These are phyloP conservation scores for Ctenicera cuprea DNA, from an alignment of 2,888 invertebrate species.

Conservation along the genomic window DNA sequence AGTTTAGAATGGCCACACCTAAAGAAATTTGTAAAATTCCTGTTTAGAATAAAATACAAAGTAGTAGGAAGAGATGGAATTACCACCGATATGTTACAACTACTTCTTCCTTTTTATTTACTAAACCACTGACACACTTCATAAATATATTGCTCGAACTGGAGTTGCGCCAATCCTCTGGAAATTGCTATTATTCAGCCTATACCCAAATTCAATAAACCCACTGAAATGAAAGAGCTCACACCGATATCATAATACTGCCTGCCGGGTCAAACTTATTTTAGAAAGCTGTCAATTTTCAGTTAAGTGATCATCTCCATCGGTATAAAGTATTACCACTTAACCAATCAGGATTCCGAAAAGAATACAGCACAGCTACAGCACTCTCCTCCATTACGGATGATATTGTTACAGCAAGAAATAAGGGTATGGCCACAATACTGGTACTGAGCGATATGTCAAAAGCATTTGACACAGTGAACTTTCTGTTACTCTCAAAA, in stretches of 20 bases:
- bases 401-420: not conserved
- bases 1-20: not conserved
- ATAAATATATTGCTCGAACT: not conserved
- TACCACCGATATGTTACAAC: not conserved
- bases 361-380: not conserved
- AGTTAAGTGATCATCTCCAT: not conserved
- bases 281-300: too few relatives aligned
- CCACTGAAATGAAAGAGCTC: not conserved
- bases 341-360: not conserved
- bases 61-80: not conserved
- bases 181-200: not conserved
- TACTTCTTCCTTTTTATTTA: not conserved
- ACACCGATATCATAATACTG: not conserved
- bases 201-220: not conserved
- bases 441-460: not conserved
- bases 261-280: not conserved
- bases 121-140: not conserved
- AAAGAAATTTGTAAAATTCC: not conserved
- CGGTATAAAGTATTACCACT: not conserved
- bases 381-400: not conserved
- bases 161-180: not conserved
- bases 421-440: not conserved
- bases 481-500: not conserved
- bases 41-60: not conserved
- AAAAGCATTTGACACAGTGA: constrained; percentile 1